A percentile compares a stretch with the other conserved stretches of the same genome.
phyloP scores from a whole-genome alignment of 2,888 invertebrate genomes.

The Tipula vernalis region DNA sequence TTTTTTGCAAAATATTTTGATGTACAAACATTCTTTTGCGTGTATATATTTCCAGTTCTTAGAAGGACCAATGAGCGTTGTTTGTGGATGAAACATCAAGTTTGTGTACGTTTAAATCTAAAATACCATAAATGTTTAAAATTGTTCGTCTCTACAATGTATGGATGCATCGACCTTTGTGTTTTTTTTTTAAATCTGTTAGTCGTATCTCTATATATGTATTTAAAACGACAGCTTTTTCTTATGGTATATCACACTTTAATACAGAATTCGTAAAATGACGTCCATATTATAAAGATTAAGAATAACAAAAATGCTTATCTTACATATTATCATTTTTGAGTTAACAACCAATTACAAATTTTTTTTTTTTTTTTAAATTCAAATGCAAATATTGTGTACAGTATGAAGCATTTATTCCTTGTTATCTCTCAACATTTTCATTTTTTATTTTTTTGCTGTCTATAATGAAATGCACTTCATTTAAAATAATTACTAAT shows the following conservation, averaged over 20 bases:
- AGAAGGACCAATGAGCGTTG: background rate
- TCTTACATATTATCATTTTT: background rate
- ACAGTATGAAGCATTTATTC: background rate
- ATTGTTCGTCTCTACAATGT: background rate
- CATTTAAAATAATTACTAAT: background rate
- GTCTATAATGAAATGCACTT: background rate
- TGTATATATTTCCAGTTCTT: background rate
- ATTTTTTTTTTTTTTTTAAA: background rate
- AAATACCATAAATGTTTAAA: background rate
- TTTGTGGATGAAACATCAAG: background rate
- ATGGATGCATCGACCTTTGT: background rate
- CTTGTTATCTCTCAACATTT: background rate
- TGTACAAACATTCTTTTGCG: background rate
- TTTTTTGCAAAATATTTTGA: background rate
- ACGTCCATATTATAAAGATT: background rate
- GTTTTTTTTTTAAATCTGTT: too few species aligned
- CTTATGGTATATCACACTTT: too few species aligned
- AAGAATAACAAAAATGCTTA: background rate
- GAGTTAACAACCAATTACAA: background rate
- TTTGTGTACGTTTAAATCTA: background rate
- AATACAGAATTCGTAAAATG: background rate
- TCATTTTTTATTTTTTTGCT: background rate
- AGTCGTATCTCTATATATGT: too few species aligned
- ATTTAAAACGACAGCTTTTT: too few species aligned
- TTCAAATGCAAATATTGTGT: background rate